Evolutionary conservation across 1,140 invertebrate species (phyloP).

Genomic region (Drosophila azteca): DNA sequence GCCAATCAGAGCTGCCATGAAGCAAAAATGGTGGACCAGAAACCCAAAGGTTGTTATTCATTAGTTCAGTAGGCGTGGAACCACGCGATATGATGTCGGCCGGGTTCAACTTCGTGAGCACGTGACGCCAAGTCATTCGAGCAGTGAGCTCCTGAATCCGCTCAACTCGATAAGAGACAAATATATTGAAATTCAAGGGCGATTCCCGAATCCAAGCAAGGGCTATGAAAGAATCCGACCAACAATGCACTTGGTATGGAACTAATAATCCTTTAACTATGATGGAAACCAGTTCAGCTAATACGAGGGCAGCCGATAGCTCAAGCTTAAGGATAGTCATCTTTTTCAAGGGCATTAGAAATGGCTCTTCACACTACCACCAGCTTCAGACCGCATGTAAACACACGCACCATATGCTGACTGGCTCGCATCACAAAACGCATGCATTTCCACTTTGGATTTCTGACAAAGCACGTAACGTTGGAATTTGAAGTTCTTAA

Average conservation of each 20-base stretch:
- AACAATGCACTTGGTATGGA: slow-evolving; percentile 4
- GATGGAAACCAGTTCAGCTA: not conserved
- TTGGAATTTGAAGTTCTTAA: too few species aligned
- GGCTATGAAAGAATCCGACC: slow-evolving; percentile 5
- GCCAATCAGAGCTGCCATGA: too few species aligned
- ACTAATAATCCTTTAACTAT: not conserved
- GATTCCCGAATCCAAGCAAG: slow-evolving; percentile 5
- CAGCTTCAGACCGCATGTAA: slow-evolving; percentile 1
- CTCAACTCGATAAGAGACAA: slow-evolving; percentile 1
- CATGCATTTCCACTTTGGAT: too few species aligned
- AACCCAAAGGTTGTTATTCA: too few species aligned
- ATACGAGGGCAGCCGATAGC: not conserved
- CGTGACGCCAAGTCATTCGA: not conserved
- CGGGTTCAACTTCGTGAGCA: too few species aligned
- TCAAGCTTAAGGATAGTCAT: too few species aligned
- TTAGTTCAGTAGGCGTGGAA: too few species aligned
- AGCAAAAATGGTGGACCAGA: too few species aligned
- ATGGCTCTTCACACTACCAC: not conserved
- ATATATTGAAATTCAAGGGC: slow-evolving; percentile 3
- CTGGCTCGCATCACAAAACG: too few species aligned
- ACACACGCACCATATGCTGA: not conserved
- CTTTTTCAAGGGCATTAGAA: too few species aligned
- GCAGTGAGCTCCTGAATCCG: slow-evolving; percentile 8
- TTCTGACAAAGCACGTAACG: too few species aligned
- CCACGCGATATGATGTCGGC: slow-evolving; percentile 11